Base-by-base conservation (phyloP, 2,113 vertebrate genomes). In the Lanius ludovicianus region DNA sequence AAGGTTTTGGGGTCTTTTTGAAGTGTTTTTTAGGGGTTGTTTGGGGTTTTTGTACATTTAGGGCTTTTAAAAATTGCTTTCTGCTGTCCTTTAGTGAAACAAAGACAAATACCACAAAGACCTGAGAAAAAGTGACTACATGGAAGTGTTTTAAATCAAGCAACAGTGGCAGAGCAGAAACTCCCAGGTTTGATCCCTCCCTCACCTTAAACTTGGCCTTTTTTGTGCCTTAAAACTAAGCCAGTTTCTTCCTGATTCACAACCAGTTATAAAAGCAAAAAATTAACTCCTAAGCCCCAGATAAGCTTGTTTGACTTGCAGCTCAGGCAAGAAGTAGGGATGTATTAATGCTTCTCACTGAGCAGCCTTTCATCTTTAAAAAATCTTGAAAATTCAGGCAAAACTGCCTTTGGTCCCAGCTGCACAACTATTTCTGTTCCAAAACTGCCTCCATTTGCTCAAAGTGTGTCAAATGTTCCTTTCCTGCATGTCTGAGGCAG, bases 41-140 rank as follows among this genome's bases (percentile, higher is more conserved):
- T 18, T 13, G 4, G 12, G 5, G 5, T 2, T 2, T 52, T 25
- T 53, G 2, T 28, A 55, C 15, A 30, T 37, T 65, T 52, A 6
- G 3, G 9, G 0, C 2, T 27, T 19, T 22, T 44, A 2, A 3
- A 18, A n/a, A 22, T 49, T 82, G 4, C 3, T 76, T 68, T 63
- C 25, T 37, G 37, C 5, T 46, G 27, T 47, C 23, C 39, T 68
- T 73, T 7, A 47, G 18, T 11, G 21, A 71, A 44, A 56, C 19
- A n/a, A 9, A 70, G 33, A 19, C 6, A 39, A 87, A 59, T 1
- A 75, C 1, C 9, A 80, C 11, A 60, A 90, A 62, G 49, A 10
- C 0, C 8, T 16, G 21, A 42, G 21, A 27, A 46, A 64, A 80
- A 80, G 3, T 3, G 2, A 33, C 16, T 16, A 10, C 9, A 15